These are phyloP conservation scores for Ciconia stormi DNA, from an alignment of 2,113 vertebrate genomes.

Conservation along the genomic window DNA sequence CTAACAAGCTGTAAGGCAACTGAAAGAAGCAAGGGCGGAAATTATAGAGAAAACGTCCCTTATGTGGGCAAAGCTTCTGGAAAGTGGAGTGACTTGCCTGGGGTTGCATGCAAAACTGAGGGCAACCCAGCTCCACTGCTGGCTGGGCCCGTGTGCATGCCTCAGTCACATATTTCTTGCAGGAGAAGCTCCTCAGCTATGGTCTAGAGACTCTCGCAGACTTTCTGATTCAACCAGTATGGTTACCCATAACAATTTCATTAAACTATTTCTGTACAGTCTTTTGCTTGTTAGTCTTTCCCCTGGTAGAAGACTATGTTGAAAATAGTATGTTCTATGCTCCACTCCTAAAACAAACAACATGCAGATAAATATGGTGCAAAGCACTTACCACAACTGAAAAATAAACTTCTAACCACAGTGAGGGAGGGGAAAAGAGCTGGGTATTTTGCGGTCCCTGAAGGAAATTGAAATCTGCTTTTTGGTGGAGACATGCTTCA, in stretches of 20 bases:
- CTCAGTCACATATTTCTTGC: not conserved
- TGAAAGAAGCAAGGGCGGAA: not conserved
- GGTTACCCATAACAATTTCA: slow-evolving; percentile 38
- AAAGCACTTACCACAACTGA: slow-evolving; percentile 72
- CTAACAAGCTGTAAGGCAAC: not conserved
- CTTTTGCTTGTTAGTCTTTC: slow-evolving; percentile 41
- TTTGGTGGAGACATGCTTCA: slow-evolving; percentile 55
- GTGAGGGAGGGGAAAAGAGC: slow-evolving; percentile 44
- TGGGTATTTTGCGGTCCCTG: slow-evolving; percentile 63
- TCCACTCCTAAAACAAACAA: slow-evolving; percentile 77
- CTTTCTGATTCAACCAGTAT: slow-evolving; percentile 40
- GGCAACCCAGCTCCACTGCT: not conserved
- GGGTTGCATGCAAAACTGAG: not conserved
- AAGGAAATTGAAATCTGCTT: slow-evolving; percentile 69
- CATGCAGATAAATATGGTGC: slow-evolving; percentile 73
- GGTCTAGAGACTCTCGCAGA: not conserved
- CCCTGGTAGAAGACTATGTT: slow-evolving; percentile 53
- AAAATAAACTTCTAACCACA: slow-evolving; percentile 75
- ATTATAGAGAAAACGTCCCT: not conserved
- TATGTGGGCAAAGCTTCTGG: not conserved
- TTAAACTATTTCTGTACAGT: slow-evolving; percentile 25
- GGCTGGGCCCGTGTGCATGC: not conserved
- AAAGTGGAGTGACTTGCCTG: not conserved
- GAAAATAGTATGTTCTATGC: slow-evolving; percentile 61
- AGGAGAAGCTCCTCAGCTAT: not conserved